Base-by-base conservation (phyloP, 2,113 vertebrate species). In the Tupaia tana region DNA sequence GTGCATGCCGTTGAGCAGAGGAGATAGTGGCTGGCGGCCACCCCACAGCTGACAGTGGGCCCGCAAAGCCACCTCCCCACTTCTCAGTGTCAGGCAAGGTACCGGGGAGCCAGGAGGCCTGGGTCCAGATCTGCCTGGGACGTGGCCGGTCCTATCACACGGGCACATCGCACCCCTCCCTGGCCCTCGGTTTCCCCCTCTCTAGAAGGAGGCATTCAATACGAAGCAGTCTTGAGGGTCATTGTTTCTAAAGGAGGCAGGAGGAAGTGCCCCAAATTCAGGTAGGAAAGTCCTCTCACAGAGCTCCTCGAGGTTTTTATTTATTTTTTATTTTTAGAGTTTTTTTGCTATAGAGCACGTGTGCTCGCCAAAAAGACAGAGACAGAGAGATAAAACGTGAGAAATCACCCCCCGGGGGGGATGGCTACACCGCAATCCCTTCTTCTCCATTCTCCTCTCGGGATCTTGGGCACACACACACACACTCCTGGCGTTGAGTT, bases 121-220 rank as follows among this genome's bases (percentile, higher is more conserved):
- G 2, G 9, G 11, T 59, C 15, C 31, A 5, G 56, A 73, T 27
- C 29, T n/a, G 31, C 59, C 18, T 2, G 20, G 58, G 71, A 11
- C n/a, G 5, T 4, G 3, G 1, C 12, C 19, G 58, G 9, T 31
- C 4, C 14, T 3, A 1, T 61, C 10, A 1, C 9, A 0, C 5
- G 12, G 73, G 6, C 0, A 2, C 63, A 8, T 19, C 11, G 0
- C 4, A 2, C 18, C 29, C 58, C 8, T 8, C 54, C 3, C 8
- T 9, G 27, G 64, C 43, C 71, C 89, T 20, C 82, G 9, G 4
- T 43, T n/a, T 54, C 61, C 92, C 31, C 27, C 0, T 9, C 63
- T 78, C 56, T 59, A 27, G 58, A 31, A 79, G 31, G 29, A 1
- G 7, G 52, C 59, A 9, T 34, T 66, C 14, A 77, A 14, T 70